Evolutionary conservation across 2,888 invertebrate genomes (phyloP), one percentile per base, ranked within the genome.

Genomic region (Masnerella sp.): DNA sequence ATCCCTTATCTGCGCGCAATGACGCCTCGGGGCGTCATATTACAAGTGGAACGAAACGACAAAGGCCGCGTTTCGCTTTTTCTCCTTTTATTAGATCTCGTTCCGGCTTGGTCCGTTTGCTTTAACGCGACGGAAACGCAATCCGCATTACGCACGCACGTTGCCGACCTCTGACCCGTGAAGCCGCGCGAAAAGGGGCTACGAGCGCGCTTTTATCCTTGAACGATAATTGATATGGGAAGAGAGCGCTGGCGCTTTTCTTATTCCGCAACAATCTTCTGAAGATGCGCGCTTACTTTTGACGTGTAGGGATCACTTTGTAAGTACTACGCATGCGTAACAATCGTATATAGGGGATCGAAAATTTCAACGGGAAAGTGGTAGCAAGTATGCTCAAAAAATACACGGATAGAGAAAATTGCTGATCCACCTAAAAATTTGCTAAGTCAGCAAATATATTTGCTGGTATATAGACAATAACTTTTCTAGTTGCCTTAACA

Each of bases 221-320:
- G 58, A 67, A 68, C 20, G 67, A 68, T 68, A 68, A 68, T 68
- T 68, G 67, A 68, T 51, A 68, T 59, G 67, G 40, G 58, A 59
- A 59, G 17, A 12, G 43, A 34, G 43, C 49, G 58, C 25, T 30
- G 30, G 28, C 40, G n/a, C 43, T 32, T 22, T 40, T 40, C 30
- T 15, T 52, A 36, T 36, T 22, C 3, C 8, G 28, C 4, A 20
- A 45, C 45, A 52, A 64, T 52, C 51, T 62, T 49, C 25, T 8
- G 9, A 11, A 5, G 40, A 30, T 25, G 42, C 8, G 30, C 11
- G 28, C 25, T n/a, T 12, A 15, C 15, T 32, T 58, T 42, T 36
- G 25, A 22, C 12, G 51, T n/a, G n/a, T n/a, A n/a, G n/a, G n/a
- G n/a, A n/a, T n/a, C n/a, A n/a, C n/a, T n/a, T n/a, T n/a, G n/a